Percentiles rank a stretch among this genome's conserved stretches.
phyloP scores from a whole-genome alignment of 35 echinoderm and acorn worm species.

The Acanthaster planci region DNA sequence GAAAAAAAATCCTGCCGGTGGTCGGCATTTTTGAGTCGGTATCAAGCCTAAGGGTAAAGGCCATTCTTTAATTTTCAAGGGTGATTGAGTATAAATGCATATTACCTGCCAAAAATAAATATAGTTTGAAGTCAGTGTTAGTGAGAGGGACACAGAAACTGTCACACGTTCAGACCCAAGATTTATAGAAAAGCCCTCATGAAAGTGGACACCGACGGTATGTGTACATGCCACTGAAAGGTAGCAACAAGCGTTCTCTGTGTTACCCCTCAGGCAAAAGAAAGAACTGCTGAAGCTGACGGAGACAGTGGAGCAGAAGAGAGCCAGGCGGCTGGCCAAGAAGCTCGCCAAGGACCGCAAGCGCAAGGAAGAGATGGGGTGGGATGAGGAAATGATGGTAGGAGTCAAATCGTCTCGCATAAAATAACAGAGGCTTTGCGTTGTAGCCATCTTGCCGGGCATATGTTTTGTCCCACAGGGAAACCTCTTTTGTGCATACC shows the following conservation, averaged over 20 bases:
- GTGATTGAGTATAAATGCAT: too few species aligned
- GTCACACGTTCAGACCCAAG: background rate
- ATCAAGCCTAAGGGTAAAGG: too few species aligned
- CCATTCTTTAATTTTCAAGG: too few species aligned
- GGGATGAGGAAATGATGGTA: slow-evolving; percentile 99
- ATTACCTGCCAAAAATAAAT: too few species aligned
- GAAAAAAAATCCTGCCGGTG: too few species aligned
- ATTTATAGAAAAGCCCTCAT: background rate
- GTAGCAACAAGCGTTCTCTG: background rate
- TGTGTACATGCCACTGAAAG: background rate
- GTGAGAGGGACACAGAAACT: background rate
- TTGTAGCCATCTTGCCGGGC: too few species aligned
- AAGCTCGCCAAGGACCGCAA: slow-evolving; percentile 87
- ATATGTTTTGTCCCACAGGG: too few species aligned
- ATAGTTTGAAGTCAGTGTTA: too few species aligned
- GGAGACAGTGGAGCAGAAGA: slow-evolving; percentile 85
- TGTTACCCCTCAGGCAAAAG: slow-evolving; percentile 55
- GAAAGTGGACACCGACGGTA: background rate
- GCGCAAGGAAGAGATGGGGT: slow-evolving; percentile 95
- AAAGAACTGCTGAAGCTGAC: slow-evolving; percentile 79
- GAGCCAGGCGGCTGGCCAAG: slow-evolving; percentile 79
- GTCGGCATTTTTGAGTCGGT: too few species aligned
- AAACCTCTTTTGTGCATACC: too few species aligned
- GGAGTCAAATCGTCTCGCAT: background rate
- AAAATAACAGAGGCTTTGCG: too few species aligned